These are phyloP conservation scores for Myathropa florea DNA, from an alignment of 2,888 invertebrate species.

Conservation along the genomic window DNA sequence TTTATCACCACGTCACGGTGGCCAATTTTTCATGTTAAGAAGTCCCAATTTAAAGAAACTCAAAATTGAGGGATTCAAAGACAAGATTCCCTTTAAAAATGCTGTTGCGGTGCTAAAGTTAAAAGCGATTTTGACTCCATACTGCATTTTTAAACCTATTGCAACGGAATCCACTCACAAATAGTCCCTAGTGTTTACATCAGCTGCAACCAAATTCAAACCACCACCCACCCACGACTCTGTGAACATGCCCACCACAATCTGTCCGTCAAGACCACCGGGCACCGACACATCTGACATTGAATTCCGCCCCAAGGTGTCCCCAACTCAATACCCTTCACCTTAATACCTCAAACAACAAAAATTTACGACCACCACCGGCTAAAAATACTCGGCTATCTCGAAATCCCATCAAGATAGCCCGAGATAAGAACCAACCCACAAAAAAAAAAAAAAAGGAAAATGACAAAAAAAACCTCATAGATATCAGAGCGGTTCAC, in stretches of 20 bases:
- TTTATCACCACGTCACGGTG: too few species aligned
- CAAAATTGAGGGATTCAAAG: too few species aligned
- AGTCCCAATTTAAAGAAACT: too few species aligned
- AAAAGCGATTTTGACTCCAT: too few species aligned
- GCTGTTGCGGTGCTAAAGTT: too few species aligned
- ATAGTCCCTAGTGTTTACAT: too few species aligned
- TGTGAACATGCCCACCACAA: not conserved
- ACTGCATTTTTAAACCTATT: too few species aligned
- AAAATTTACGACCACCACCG: not conserved
- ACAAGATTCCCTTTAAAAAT: too few species aligned
- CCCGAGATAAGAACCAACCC: not conserved
- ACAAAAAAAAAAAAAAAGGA: not conserved
- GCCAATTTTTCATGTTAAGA: too few species aligned
- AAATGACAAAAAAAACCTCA: not conserved
- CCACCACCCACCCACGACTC: too few species aligned
- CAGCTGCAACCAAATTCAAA: not conserved
- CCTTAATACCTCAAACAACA: not conserved
- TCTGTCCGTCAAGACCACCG: not conserved
- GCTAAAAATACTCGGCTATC: not conserved
- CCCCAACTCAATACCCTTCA: not conserved
- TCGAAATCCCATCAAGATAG: not conserved
- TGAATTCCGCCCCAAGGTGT: slow-evolving; percentile 5
- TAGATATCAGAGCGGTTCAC: not conserved
- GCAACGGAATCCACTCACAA: too few species aligned
- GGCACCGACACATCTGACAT: slow-evolving; percentile 8